A percentile compares a stretch with the other conserved stretches of the same genome.
Evolutionary conservation across 2,797 vertebrate genomes (phyloP).

Genomic region (Peromyscus aztecus): DNA sequence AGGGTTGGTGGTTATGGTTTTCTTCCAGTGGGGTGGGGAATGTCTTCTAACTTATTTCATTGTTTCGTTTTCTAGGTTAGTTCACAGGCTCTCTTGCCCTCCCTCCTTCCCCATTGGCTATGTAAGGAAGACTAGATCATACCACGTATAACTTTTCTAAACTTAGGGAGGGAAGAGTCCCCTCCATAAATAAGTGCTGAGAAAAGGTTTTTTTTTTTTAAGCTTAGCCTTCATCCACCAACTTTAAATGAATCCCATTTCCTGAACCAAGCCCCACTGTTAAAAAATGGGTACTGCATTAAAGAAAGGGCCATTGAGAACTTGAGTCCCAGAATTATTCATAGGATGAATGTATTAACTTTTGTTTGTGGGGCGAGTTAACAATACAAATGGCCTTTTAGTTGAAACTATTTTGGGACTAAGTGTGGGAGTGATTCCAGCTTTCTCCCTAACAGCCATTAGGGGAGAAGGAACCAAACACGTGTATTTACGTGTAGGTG

Average conservation of each 20-base stretch:
- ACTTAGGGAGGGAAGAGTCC: background rate
- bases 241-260: conserved; percentile 24
- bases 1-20: background rate
- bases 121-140: background rate
- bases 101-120: background rate
- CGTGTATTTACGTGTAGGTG: conserved; percentile 66
- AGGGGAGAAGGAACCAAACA: conserved; percentile 4
- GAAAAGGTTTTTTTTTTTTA: background rate
- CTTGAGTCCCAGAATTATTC: conserved; percentile 38
- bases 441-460: conserved; percentile 45
- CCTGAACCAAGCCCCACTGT: background rate
- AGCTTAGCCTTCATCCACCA: background rate
- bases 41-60: background rate
- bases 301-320: conserved; percentile 61
- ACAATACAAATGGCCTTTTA: conserved; percentile 68
- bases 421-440: conserved; percentile 54
- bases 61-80: background rate
- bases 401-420: conserved; percentile 64
- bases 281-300: conserved; percentile 56
- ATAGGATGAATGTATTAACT: conserved; percentile 60
- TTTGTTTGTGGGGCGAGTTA: conserved; percentile 63
- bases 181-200: background rate
- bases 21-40: background rate
- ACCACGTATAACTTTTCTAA: background rate
- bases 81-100: background rate